phyloP scores from a whole-genome alignment of 1,140 invertebrate genomes.

The Drosophila hydei region DNA sequence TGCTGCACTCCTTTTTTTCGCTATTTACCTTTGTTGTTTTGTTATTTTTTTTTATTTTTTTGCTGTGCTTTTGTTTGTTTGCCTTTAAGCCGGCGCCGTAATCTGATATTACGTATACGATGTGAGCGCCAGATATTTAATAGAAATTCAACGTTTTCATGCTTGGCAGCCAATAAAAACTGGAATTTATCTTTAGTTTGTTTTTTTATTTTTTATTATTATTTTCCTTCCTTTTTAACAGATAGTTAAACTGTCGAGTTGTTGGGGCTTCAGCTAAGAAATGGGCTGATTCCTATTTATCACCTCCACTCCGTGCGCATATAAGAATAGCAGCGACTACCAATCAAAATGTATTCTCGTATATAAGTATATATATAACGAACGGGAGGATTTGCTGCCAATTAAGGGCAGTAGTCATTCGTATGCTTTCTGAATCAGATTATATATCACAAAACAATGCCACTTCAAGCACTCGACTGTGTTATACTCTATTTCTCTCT shows the following conservation, averaged over 20 bases:
- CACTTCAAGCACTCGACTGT: too few species aligned
- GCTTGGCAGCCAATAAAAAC: slow-evolving; percentile 66
- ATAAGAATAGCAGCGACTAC: too few species aligned
- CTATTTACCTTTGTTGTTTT: slow-evolving; percentile 79
- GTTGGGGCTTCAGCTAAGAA: slow-evolving; percentile 12
- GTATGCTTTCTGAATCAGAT: too few species aligned
- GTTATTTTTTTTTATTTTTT: slow-evolving; percentile 57
- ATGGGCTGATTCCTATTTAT: slow-evolving; percentile 46
- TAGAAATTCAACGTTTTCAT: slow-evolving; percentile 77
- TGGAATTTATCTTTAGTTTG: slow-evolving; percentile 49
- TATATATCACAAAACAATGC: too few species aligned
- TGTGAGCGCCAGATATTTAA: slow-evolving; percentile 75
- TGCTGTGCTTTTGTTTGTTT: slow-evolving; percentile 42
- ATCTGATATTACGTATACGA: slow-evolving; percentile 82
- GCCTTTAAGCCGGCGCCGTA: slow-evolving; percentile 73
- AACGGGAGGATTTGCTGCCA: too few species aligned
- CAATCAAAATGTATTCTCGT: slow-evolving; percentile 4
- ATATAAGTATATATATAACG: too few species aligned
- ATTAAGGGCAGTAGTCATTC: too few species aligned
- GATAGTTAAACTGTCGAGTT: slow-evolving; percentile 69
- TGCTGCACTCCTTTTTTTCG: slow-evolving; percentile 49
- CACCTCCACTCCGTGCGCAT: slow-evolving; percentile 18
- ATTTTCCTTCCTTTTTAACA: slow-evolving; percentile 30
- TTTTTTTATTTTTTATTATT: background rate
- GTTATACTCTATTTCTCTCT: too few species aligned